A percentile compares a stretch with the other conserved stretches of the same genome.
Conservation (phyloP, 2,797 vertebrate species). For the Danio aesculapii region DNA sequence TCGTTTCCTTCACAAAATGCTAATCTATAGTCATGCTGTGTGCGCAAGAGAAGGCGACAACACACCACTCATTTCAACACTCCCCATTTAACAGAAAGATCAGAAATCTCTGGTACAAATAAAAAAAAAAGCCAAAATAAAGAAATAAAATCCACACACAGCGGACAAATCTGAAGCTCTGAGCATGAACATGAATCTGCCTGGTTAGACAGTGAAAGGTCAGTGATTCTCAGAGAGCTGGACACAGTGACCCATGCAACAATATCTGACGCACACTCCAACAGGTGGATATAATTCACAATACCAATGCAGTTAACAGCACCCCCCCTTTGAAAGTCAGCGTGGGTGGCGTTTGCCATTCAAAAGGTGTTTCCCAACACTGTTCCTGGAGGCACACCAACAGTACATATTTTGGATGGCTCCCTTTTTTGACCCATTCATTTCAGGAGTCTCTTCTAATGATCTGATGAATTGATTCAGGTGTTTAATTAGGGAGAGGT, state of each 20-base stretch:
- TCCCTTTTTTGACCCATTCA: too few relatives aligned
- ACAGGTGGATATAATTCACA: not conserved
- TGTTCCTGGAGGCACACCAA: too few relatives aligned
- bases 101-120: not conserved
- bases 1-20: not conserved
- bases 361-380: too few relatives aligned
- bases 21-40: constrained; percentile 5
- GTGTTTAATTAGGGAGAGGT: too few relatives aligned
- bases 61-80: not conserved
- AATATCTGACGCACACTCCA: not conserved
- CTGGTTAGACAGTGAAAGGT: constrained; percentile 17
- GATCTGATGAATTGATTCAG: too few relatives aligned
- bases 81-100: not conserved
- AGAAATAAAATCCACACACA: not conserved
- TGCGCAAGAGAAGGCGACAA: not conserved
- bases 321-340: too few relatives aligned
- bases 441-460: too few relatives aligned
- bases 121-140: not conserved
- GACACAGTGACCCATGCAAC: not conserved
- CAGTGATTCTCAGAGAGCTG: constrained; percentile 6
- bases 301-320: not conserved
- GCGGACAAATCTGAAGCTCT: not conserved
- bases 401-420: too few relatives aligned
- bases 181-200: not conserved
- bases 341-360: too few relatives aligned